These are phyloP conservation scores for Podarcis siculus DNA, from an alignment of 2,797 vertebrate genomes.

Conservation along the genomic window DNA sequence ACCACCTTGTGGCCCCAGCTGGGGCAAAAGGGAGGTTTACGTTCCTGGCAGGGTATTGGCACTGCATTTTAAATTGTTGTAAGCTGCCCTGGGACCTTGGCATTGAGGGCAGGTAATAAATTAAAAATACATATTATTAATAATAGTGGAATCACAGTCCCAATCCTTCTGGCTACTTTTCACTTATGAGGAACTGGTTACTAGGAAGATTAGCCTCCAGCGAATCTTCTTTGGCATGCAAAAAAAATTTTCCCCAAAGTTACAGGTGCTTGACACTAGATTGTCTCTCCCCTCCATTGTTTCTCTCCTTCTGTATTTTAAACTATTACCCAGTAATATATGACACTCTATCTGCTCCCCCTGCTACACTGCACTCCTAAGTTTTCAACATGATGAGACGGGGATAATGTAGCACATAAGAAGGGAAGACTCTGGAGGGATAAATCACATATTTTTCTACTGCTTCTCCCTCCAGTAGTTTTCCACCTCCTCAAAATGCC, in stretches of 20 bases:
- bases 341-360: neutral
- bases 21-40: too few species aligned
- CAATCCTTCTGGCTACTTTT: neutral
- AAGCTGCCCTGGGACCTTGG: too few species aligned
- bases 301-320: neutral
- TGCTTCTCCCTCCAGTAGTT: conserved; percentile 3
- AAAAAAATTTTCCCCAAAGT: too few species aligned
- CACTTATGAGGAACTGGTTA: neutral
- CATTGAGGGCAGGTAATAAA: too few species aligned
- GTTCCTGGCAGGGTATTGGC: too few species aligned
- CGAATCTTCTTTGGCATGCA: too few species aligned
- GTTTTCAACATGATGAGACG: conserved; percentile 3
- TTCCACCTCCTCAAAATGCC: conserved; percentile 23
- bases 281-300: neutral
- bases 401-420: neutral
- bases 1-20: too few species aligned
- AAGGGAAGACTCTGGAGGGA: neutral
- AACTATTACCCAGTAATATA: neutral
- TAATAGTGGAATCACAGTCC: neutral
- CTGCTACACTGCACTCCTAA: neutral
- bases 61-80: too few species aligned
- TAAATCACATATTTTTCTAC: neutral
- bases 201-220: neutral
- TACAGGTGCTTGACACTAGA: too few species aligned
- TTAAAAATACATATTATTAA: too few species aligned